phyloP scores from a whole-genome alignment of 1,140 invertebrate species.

The Drosophila elegans region DNA sequence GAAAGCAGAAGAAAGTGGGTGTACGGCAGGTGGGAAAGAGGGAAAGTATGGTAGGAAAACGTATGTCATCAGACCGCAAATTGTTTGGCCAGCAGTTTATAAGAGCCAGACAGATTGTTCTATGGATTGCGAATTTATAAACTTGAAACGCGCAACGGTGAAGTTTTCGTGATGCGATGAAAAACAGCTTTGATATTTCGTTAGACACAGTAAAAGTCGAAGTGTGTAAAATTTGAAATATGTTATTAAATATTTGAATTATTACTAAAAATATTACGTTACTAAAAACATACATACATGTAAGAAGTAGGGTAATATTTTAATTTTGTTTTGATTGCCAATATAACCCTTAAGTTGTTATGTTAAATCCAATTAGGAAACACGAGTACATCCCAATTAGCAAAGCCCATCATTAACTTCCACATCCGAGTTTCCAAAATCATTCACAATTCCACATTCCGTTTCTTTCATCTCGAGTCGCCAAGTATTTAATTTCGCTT shows the following conservation, averaged over 20 bases:
- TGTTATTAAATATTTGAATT: too few relatives aligned
- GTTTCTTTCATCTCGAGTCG: constrained; percentile 39
- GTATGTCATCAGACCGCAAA: constrained; percentile 47
- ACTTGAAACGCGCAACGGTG: background rate
- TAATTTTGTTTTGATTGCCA: background rate
- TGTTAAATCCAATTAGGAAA: background rate
- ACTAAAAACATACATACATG: too few relatives aligned
- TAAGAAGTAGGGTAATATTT: too few relatives aligned
- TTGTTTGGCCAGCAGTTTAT: constrained; percentile 41
- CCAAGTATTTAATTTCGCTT: constrained; percentile 43
- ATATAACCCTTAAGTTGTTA: too few relatives aligned
- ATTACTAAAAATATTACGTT: too few relatives aligned
- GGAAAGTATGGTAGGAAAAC: background rate
- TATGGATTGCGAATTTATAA: constrained; percentile 39
- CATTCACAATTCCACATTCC: constrained; percentile 1
- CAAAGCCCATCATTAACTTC: constrained; percentile 6
- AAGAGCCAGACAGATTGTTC: constrained; percentile 29
- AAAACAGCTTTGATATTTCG: background rate
- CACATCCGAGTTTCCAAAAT: background rate
- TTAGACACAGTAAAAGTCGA: too few relatives aligned
- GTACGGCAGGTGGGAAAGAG: background rate
- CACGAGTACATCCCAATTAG: background rate
- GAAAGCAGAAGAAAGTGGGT: constrained; percentile 1
- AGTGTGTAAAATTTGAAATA: background rate
- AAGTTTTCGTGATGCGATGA: background rate